Evolutionary conservation across 2,113 vertebrate species (phyloP).

Genomic region (Trochalopteron elliotii): DNA sequence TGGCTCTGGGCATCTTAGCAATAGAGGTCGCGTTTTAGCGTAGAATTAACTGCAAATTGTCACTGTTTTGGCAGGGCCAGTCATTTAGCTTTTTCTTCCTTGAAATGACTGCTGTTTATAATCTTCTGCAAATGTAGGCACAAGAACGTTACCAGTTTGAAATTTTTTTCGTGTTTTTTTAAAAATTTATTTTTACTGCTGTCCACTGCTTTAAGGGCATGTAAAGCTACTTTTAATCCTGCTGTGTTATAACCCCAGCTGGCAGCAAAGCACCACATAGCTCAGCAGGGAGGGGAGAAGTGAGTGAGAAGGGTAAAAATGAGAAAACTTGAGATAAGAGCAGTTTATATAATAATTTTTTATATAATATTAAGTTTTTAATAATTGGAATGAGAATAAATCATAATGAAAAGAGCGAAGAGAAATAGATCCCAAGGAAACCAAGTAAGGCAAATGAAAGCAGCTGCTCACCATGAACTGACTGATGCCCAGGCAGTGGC

Average conservation of each 20-base stretch:
- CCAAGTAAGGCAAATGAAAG: not conserved
- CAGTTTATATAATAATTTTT: too few species aligned
- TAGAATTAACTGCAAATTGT: not conserved
- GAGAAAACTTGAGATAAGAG: not conserved
- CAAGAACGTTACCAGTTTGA: not conserved
- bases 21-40: not conserved
- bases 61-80: fast-evolving
- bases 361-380: too few species aligned
- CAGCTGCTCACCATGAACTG: not conserved
- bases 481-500: not conserved
- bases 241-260: not conserved
- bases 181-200: not conserved
- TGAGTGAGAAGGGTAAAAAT: not conserved
- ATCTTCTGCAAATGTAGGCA: not conserved
- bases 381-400: not conserved
- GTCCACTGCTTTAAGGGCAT: not conserved
- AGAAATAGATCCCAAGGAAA: not conserved
- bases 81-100: not conserved
- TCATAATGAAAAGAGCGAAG: not conserved
- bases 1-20: not conserved
- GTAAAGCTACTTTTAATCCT: not conserved
- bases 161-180: not conserved
- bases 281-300: fast-evolving
- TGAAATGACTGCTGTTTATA: fast-evolving
- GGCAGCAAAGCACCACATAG: not conserved